Evolutionary conservation across 2,888 invertebrate species (phyloP).

Genomic region (Phaedon cochleariae): DNA sequence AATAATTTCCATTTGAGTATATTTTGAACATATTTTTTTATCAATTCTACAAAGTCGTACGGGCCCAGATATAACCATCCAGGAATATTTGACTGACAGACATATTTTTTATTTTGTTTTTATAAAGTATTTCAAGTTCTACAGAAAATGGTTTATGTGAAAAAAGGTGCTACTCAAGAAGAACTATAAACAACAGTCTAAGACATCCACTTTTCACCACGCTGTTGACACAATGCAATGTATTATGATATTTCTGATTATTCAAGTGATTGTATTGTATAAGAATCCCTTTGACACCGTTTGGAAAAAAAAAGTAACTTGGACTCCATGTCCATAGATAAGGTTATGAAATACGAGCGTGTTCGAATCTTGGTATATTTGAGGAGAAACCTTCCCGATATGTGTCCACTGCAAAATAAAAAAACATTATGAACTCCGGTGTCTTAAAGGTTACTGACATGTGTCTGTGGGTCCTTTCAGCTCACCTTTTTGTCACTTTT

Average conservation of each 20-base stretch:
- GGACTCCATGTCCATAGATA: not conserved
- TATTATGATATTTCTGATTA: not conserved
- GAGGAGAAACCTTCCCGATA: not conserved
- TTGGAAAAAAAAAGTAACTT: not conserved
- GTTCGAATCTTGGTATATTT: not conserved
- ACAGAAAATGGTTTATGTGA: not conserved
- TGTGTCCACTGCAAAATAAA: not conserved
- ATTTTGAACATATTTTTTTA: conserved; percentile 13
- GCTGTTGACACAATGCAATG: not conserved
- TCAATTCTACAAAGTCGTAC: conserved; percentile 4
- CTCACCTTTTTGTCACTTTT: conserved; percentile 2
- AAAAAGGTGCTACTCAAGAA: not conserved
- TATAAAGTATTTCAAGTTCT: not conserved
- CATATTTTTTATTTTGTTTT: conserved; percentile 5
- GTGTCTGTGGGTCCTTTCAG: not conserved
- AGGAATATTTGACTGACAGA: not conserved
- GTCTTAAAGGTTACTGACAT: not conserved
- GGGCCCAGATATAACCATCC: not conserved
- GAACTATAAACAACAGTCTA: no score
- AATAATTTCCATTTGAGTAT: conserved; percentile 8
- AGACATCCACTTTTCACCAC: not conserved
- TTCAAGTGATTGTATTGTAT: not conserved
- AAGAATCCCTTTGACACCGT: not conserved
- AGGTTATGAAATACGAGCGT: not conserved
- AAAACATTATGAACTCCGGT: not conserved